A percentile compares a stretch with the other conserved stretches of the same genome.
Conservation (phyloP, 2,113 vertebrate genomes). For the Epinephelus moara region DNA sequence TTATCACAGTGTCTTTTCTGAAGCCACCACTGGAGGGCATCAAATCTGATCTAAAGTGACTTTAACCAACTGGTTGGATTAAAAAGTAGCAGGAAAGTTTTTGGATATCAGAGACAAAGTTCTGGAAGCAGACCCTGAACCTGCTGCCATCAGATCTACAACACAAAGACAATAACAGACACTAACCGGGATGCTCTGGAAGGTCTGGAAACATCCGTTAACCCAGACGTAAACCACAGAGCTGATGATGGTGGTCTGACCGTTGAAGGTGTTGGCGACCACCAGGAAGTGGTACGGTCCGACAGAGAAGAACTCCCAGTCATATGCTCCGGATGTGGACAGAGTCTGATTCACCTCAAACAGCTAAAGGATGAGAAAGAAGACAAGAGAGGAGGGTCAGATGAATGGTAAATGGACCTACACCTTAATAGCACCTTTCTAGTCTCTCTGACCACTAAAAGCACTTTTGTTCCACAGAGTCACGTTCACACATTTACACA, state of each 20-base stretch:
- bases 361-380: slow-evolving; percentile 46
- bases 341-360: slow-evolving; percentile 95
- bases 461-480: too few species aligned
- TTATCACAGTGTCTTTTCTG: too few species aligned
- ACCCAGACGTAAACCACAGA: slow-evolving; percentile 93
- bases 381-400: too few species aligned
- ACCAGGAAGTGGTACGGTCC: slow-evolving; percentile 92
- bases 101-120: too few species aligned
- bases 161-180: neutral
- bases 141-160: neutral
- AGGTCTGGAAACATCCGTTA: slow-evolving; percentile 87
- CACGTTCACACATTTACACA: too few species aligned
- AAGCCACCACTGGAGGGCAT: too few species aligned
- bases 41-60: too few species aligned
- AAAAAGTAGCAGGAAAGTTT: too few species aligned
- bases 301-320: slow-evolving; percentile 96
- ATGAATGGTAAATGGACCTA: too few species aligned
- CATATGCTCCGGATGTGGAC: slow-evolving; percentile 93
- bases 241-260: slow-evolving; percentile 88
- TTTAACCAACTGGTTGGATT: too few species aligned
- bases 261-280: slow-evolving; percentile 95
- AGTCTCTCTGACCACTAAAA: too few species aligned
- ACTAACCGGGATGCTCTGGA: slow-evolving; percentile 92
- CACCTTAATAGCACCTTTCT: too few species aligned
- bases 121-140: neutral